Conservation (phyloP, 2,888 invertebrate genomes). For the Leuctra nigra region DNA sequence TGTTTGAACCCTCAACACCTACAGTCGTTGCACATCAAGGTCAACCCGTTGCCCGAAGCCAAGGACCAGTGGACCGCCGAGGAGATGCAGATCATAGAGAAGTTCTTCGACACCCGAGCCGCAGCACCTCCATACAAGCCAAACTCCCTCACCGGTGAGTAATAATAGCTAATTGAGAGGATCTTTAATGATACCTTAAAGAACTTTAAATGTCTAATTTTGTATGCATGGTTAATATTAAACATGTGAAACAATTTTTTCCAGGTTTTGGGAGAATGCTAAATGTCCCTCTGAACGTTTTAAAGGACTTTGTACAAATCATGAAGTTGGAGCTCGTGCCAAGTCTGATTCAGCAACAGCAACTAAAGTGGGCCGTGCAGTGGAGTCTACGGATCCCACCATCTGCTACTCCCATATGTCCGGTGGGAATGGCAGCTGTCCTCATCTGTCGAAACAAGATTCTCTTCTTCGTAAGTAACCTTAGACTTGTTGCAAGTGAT, state of each 20-base stretch:
- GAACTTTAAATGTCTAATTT: too few relatives aligned
- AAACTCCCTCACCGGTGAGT: constrained; percentile 75
- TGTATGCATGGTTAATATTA: too few relatives aligned
- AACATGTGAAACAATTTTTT: too few relatives aligned
- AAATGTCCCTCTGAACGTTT: constrained; percentile 76
- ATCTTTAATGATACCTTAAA: too few relatives aligned
- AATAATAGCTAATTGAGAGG: too few relatives aligned
- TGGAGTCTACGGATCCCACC: constrained; percentile 91
- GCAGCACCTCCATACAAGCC: constrained; percentile 88
- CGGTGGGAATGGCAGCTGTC: constrained; percentile 84
- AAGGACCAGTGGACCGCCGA: constrained; percentile 83
- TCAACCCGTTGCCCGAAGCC: constrained; percentile 70
- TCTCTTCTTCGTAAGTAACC: constrained; percentile 75
- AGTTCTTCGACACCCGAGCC: constrained; percentile 86
- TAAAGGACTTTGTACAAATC: constrained; percentile 88
- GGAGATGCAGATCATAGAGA: constrained; percentile 84
- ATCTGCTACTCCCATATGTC: constrained; percentile 75
- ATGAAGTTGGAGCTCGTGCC: constrained; percentile 59
- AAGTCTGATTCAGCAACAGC: constrained; percentile 51
- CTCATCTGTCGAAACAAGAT: constrained; percentile 81
- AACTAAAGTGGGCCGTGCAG: constrained; percentile 81
- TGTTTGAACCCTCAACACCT: constrained; percentile 80
- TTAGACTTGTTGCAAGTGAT: too few relatives aligned
- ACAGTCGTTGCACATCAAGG: constrained; percentile 81
- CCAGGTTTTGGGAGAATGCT: constrained; percentile 80